These are phyloP conservation scores for Drosophila pruinosa DNA, from an alignment of 1,140 invertebrate species.

Conservation along the genomic window DNA sequence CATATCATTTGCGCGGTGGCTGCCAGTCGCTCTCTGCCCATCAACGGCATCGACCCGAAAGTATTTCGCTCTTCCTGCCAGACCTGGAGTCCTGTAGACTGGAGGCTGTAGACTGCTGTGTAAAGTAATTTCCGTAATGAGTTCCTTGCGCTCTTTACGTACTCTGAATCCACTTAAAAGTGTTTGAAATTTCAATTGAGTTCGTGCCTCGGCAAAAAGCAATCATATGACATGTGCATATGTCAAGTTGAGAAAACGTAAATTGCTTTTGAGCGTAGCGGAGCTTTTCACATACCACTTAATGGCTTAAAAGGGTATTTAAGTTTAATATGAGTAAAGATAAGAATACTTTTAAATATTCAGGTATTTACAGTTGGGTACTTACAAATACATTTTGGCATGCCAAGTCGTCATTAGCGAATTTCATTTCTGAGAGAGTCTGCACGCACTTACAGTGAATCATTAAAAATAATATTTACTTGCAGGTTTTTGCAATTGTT, in stretches of 20 bases:
- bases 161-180: constrained; percentile 58
- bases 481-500: neutral
- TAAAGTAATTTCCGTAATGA: constrained; percentile 78
- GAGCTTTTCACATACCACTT: neutral
- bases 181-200: constrained; percentile 58
- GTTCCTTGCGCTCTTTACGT: constrained; percentile 46
- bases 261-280: constrained; percentile 60
- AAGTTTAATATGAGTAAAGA: neutral
- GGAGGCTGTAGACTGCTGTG: constrained; percentile 28
- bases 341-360: neutral
- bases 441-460: neutral
- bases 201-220: constrained; percentile 39
- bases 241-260: constrained; percentile 49
- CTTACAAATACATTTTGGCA: neutral
- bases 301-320: neutral
- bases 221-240: constrained; percentile 66
- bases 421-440: neutral
- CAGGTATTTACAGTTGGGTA: too few relatives aligned
- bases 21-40: neutral
- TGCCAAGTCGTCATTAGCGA: neutral
- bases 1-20: constrained; percentile 55
- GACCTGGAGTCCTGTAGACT: neutral
- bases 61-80: neutral
- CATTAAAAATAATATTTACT: neutral
- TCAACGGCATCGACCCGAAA: constrained; percentile 8